Conservation (phyloP, 1,140 invertebrate species). For the Drosophila aff. region DNA sequence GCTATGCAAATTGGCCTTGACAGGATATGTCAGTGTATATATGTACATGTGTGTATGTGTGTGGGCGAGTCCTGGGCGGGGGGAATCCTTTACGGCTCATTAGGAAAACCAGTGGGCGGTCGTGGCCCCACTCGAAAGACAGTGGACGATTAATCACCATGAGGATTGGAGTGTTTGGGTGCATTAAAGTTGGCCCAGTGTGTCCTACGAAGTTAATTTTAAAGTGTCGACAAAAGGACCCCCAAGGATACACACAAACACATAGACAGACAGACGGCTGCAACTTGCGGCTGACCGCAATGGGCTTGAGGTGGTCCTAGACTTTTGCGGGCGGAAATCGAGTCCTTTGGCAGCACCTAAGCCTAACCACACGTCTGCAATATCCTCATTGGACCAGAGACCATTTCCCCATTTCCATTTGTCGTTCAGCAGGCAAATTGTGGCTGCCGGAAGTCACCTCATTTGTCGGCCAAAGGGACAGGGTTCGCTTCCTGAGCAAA, state of each 20-base stretch:
- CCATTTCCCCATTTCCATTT: constrained; percentile 67
- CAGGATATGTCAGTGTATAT: constrained; percentile 7
- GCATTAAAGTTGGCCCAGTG: constrained; percentile 40
- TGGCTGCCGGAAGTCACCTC: constrained; percentile 66
- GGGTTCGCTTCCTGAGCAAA: constrained; percentile 29
- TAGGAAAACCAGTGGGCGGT: constrained; percentile 40
- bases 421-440: constrained; percentile 45
- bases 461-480: constrained; percentile 64
- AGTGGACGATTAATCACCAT: constrained; percentile 39
- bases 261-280: constrained; percentile 15
- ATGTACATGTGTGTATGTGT: constrained; percentile 1
- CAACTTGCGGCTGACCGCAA: constrained; percentile 64
- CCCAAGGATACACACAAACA: constrained; percentile 7
- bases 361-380: constrained; percentile 39
- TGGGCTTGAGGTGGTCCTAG: constrained; percentile 51
- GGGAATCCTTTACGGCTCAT: constrained; percentile 52
- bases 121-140: constrained; percentile 4
- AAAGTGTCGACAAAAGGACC: constrained; percentile 43
- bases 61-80: background rate
- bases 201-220: constrained; percentile 65
- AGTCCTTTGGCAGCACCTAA: constrained; percentile 29
- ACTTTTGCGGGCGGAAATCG: constrained; percentile 37
- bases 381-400: constrained; percentile 43
- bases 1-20: constrained; percentile 50
- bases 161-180: constrained; percentile 3